Evolutionary conservation across 2,888 invertebrate species (phyloP).

Genomic region (Chrysina gloriosa): DNA sequence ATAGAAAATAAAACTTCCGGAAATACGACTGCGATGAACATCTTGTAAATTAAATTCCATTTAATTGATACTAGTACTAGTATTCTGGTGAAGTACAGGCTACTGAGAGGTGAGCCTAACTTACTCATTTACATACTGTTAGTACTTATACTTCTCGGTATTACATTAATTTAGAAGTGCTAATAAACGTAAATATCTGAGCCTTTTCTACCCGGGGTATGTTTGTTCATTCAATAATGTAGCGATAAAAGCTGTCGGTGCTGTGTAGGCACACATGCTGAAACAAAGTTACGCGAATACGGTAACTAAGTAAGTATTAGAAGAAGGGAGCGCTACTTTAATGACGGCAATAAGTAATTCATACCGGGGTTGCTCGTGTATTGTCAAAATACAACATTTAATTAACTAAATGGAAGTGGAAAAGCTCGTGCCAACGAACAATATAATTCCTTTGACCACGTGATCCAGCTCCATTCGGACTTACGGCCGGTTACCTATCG

Average conservation of each 20-base stretch:
- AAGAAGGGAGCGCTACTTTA: constrained; percentile 23
- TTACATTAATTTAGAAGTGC: neutral
- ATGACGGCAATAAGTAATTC: constrained; percentile 30
- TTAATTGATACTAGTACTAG: too few relatives aligned
- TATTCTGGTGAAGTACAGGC: too few relatives aligned
- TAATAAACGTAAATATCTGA: neutral
- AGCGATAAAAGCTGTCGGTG: constrained; percentile 17
- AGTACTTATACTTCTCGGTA: too few relatives aligned
- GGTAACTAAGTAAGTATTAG: constrained; percentile 10
- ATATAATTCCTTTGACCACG: constrained; percentile 18
- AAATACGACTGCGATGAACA: too few relatives aligned
- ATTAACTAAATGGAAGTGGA: constrained; percentile 36
- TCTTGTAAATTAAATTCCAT: too few relatives aligned
- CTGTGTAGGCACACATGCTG: neutral
- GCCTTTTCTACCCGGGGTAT: neutral
- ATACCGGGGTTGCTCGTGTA: constrained; percentile 20
- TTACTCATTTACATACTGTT: too few relatives aligned
- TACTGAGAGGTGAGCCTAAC: too few relatives aligned
- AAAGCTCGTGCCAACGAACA: constrained; percentile 25
- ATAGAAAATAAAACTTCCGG: too few relatives aligned
- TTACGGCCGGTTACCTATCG: constrained; percentile 1
- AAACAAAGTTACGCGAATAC: constrained; percentile 24
- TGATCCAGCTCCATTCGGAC: neutral
- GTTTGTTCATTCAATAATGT: constrained; percentile 8
- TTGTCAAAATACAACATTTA: constrained; percentile 36